Base-by-base conservation (phyloP, 30 jellyfish, hydroid and myxozoan species). In the Turritopsis dohrnii region DNA sequence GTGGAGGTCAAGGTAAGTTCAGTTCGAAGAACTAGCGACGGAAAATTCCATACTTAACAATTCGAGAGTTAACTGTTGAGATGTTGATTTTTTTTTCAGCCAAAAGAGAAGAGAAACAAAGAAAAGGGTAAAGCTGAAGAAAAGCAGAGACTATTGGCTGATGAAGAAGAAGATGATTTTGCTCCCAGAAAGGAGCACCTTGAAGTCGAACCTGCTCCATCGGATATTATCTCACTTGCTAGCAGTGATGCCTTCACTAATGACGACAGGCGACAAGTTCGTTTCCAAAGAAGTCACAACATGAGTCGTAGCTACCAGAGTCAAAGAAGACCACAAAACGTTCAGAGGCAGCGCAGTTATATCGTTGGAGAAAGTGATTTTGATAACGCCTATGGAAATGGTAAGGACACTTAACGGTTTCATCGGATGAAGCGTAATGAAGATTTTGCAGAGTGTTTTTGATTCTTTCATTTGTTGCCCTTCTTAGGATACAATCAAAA, bases 271-370 rank as follows among this genome's bases (percentile, higher is more conserved):
- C 41, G 85, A 77, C 73, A 77, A 18, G 80, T 69, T 52, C 53
- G 29, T 53, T 53, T 80, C 28, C 22, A 87, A 20, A 17, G 72
- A 65, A 66, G 74, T 26, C 89, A 82, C 31, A 82, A 82, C 71
- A 71, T 27, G 23, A 66, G 29, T 22, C 53, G 89, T 24, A 31
- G 73, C 52, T 82, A 20, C 71, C 89, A 82, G 27, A 66, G 86
- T 29, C 89, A 82, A 71, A 31, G 89, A 28, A 71, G 89, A 65
- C 89, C 89, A 8, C 65, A 69, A 27, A 74, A 74, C 65, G 41
- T 74, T 16, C 83, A 74, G 24, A 73, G 83, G 16, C 26, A 24
- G 60, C 26, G 65, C 52, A 29, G 83, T 41, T 69, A 69, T 19
- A 69, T 69, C 77, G 77, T 69, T 69, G 83, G 65, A 74, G 65